Evolutionary conservation across 2,888 invertebrate genomes (phyloP), one percentile per base, ranked within the genome.

Genomic region (Dryomyza anilis): DNA sequence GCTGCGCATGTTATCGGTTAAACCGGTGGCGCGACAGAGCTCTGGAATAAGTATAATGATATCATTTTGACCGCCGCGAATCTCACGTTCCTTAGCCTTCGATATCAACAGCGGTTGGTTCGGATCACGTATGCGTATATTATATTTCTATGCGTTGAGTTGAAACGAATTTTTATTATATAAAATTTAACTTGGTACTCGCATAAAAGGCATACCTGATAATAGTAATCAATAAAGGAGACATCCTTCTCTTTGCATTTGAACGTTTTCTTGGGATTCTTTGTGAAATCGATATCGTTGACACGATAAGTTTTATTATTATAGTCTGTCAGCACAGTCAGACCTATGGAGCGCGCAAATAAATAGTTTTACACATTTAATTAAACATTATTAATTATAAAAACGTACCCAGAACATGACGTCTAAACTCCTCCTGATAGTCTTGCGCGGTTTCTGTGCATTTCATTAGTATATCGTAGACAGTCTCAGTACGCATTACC

Each of bases 81-180:
- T 64, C 70, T 94, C 93, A 30, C 89, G 88, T 4, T 87, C 85
- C 75, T 88, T 90, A 0, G 89, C 85, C 29, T 87, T 87, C 0
- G 92, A 91, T 0, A 96, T 85, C 50, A 98, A 82, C 78, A 98
- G 75, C 0, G 97, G 96, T 78, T 97, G 97, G 0, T 85, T 80
- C 0, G 68, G 27, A 70, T 92, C 88, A 0, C 75, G 73, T 55
- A 96, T 90, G 0, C 74, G 80, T 1, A 93, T 86, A 21, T 89
- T 86, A 76, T 95, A 94, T 82, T 87, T 89, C 86, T 90, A 81
- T n/a, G 19, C 10, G 10, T 29, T n/a, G 14, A 30, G 19, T 12
- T n/a, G n/a, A n/a, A n/a, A n/a, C n/a, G n/a, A 33, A 39, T 29
- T 7, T 23, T 46, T 33, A 4, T 12, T 3, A 63, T 30, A n/a